These are phyloP conservation scores for Sinelater perroti DNA, from an alignment of 2,888 invertebrate genomes.

Conservation along the genomic window DNA sequence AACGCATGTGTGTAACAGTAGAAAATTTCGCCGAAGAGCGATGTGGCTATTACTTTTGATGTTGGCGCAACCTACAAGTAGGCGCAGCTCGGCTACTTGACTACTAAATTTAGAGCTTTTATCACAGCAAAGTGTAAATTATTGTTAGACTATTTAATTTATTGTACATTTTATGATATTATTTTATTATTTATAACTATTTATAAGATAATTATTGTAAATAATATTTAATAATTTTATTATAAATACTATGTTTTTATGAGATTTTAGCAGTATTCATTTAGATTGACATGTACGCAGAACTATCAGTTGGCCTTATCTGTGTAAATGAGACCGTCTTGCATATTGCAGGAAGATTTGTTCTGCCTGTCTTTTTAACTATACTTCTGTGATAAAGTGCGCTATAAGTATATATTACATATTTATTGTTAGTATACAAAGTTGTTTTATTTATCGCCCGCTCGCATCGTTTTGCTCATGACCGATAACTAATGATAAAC, in stretches of 20 bases:
- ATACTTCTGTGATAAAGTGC: conserved; percentile 39
- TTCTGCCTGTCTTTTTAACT: conserved; percentile 36
- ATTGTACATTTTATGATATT: conserved; percentile 39
- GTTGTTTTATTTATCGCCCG: conserved; percentile 29
- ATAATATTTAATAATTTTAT: conserved; percentile 37
- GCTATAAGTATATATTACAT: conserved; percentile 34
- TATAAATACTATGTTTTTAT: conserved; percentile 31
- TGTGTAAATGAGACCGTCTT: conserved; percentile 27
- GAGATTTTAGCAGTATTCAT: conserved; percentile 39
- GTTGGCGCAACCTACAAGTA: conserved; percentile 29
- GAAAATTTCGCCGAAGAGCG: conserved; percentile 25
- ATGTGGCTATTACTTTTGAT: conserved; percentile 29
- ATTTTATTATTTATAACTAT: conserved; percentile 42
- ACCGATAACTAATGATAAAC: conserved; percentile 41
- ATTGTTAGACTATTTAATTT: conserved; percentile 38
- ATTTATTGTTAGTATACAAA: conserved; percentile 37
- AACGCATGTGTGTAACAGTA: conserved; percentile 23
- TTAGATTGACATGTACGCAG: conserved; percentile 31
- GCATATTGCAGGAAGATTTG: conserved; percentile 25
- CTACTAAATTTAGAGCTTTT: conserved; percentile 39
- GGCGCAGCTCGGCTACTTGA: conserved; percentile 32
- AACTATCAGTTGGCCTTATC: conserved; percentile 23
- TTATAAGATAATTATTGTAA: conserved; percentile 34
- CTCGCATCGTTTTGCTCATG: conserved; percentile 12
- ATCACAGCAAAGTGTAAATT: conserved; percentile 40